Evolutionary conservation across 1,140 invertebrate genomes (phyloP).

Genomic region (Zophobas atratus): DNA sequence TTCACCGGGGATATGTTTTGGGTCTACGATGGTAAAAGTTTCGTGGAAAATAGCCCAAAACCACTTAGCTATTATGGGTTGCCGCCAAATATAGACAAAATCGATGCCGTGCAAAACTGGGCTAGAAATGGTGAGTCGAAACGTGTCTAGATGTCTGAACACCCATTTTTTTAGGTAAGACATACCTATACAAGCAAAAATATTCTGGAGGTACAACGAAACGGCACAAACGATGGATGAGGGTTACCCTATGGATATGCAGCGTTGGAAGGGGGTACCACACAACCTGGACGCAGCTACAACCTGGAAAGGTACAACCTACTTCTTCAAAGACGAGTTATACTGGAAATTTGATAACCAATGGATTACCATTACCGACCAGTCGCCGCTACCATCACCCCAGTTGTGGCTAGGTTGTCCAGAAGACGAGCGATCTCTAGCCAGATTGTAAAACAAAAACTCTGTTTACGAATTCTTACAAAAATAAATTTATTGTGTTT

Average conservation of each 20-base stretch:
- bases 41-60: conserved; percentile 72
- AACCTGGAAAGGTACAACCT: conserved; percentile 76
- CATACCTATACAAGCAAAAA: conserved; percentile 74
- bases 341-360: conserved; percentile 78
- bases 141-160: not conserved
- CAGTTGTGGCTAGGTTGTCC: conserved; percentile 75
- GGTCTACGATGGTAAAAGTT: conserved; percentile 76
- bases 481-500: conserved; percentile 25
- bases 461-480: not conserved
- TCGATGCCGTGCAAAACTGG: conserved; percentile 82
- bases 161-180: conserved; percentile 66
- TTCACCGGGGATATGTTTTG: conserved; percentile 82
- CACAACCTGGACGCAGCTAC: conserved; percentile 76
- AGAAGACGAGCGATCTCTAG: conserved; percentile 54
- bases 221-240: conserved; percentile 71
- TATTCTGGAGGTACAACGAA: conserved; percentile 82
- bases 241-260: conserved; percentile 79
- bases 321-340: conserved; percentile 76
- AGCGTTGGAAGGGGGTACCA: conserved; percentile 78
- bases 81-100: conserved; percentile 74
- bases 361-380: conserved; percentile 68
- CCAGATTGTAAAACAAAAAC: conserved; percentile 35
- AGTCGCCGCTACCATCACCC: conserved; percentile 71
- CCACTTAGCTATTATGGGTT: conserved; percentile 76
- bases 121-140: conserved; percentile 69